Evolutionary conservation across 2,113 vertebrate genomes (phyloP).

Genomic region (Pedetes capensis): DNA sequence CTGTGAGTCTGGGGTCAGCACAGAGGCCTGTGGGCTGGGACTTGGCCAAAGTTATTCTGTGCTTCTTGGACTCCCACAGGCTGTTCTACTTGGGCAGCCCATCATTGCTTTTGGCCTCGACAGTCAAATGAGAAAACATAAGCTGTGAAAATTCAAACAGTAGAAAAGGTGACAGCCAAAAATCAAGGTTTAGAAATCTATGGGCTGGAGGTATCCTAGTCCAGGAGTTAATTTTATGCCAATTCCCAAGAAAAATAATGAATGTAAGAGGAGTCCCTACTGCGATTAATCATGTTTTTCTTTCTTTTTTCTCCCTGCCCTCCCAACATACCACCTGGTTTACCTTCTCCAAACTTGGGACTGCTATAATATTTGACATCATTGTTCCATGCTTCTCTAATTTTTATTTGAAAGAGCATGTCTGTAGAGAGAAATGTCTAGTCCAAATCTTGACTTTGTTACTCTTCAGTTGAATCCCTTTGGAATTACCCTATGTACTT

Average conservation of each 20-base stretch:
- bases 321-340: background rate
- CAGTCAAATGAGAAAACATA: conserved; percentile 21
- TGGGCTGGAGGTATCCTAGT: background rate
- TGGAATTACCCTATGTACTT: background rate
- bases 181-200: conserved; percentile 3
- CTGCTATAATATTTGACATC: background rate
- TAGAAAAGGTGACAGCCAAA: conserved; percentile 13
- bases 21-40: background rate
- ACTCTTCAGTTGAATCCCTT: background rate
- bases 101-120: conserved; percentile 46
- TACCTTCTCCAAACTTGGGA: background rate
- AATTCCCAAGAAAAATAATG: conserved; percentile 20
- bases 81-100: conserved; percentile 1
- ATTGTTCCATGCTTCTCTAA: background rate
- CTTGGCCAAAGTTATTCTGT: background rate
- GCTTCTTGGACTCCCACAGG: conserved; percentile 10
- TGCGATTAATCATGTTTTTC: background rate
- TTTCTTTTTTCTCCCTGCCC: background rate
- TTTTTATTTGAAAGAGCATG: background rate
- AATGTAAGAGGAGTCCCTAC: background rate
- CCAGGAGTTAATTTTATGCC: background rate
- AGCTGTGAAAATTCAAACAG: conserved; percentile 51
- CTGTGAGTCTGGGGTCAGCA: background rate
- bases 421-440: background rate
- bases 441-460: background rate